Evolutionary conservation across 2,797 vertebrate species (phyloP).

Genomic region (Chelon labrosus): DNA sequence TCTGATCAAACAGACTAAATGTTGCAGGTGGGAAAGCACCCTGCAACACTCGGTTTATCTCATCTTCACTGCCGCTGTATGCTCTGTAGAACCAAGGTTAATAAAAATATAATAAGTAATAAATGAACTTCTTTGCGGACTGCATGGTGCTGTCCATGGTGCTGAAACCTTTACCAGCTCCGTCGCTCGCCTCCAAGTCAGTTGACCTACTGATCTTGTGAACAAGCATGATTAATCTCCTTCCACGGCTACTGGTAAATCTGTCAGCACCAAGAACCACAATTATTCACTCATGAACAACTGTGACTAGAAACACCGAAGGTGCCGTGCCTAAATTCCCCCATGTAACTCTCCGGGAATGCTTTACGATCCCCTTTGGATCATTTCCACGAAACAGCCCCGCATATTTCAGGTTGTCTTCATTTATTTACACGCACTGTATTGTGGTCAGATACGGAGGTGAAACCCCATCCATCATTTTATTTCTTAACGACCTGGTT

Average conservation of each 20-base stretch:
- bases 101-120: background rate
- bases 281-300: constrained; percentile 55
- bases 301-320: constrained; percentile 34
- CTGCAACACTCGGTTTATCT: constrained; percentile 27
- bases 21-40: too few species aligned
- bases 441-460: constrained; percentile 42
- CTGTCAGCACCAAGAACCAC: constrained; percentile 45
- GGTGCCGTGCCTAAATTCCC: background rate
- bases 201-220: constrained; percentile 37
- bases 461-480: constrained; percentile 66
- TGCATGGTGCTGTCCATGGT: constrained; percentile 63
- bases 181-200: constrained; percentile 6
- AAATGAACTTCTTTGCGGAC: background rate
- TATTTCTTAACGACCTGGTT: constrained; percentile 67
- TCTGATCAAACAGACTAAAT: too few species aligned
- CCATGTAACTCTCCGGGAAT: background rate
- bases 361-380: background rate
- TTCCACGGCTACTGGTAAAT: constrained; percentile 56
- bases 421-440: constrained; percentile 53
- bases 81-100: constrained; percentile 1
- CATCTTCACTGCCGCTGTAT: constrained; percentile 21
- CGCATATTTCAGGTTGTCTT: constrained; percentile 17
- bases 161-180: constrained; percentile 55
- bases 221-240: constrained; percentile 45
- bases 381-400: background rate